Percentiles rank a stretch among this genome's conserved stretches.
Evolutionary conservation across 1,140 invertebrate species (phyloP).

Genomic region (Heliconius hermathena): DNA sequence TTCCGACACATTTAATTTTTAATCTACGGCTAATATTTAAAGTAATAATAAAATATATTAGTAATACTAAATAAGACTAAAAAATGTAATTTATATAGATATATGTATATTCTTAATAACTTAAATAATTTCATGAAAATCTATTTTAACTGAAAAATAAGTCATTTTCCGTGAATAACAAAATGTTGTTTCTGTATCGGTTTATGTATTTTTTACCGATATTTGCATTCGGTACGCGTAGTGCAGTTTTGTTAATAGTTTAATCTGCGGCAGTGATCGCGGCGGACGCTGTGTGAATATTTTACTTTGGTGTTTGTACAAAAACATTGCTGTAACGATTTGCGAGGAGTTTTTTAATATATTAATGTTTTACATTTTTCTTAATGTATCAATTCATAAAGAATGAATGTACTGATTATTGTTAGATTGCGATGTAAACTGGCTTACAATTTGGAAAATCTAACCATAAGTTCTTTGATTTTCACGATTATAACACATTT

Average conservation of each 20-base stretch:
- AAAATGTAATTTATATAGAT: no score
- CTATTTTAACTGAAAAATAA: not conserved
- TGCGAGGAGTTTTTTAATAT: not conserved
- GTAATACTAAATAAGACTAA: no score
- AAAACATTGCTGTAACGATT: slow-evolving; percentile 14
- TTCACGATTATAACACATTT: no score
- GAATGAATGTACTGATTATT: no score
- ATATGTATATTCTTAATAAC: not conserved
- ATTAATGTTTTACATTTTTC: not conserved
- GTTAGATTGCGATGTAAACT: no score
- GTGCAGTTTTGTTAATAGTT: slow-evolving; percentile 60
- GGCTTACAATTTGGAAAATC: not conserved
- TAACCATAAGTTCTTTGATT: not conserved
- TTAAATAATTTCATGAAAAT: not conserved
- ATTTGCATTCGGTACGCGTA: slow-evolving; percentile 22
- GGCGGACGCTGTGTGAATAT: slow-evolving; percentile 50
- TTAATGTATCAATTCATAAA: not conserved
- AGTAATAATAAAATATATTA: no score
- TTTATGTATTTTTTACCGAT: slow-evolving; percentile 7
- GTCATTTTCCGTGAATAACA: not conserved
- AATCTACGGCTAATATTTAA: no score
- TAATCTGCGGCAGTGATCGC: slow-evolving; percentile 56
- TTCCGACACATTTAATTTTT: no score
- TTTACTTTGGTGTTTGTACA: slow-evolving; percentile 44
- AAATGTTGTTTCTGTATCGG: not conserved